phyloP scores from a whole-genome alignment of 2,888 invertebrate genomes.

The Lucinisca nassula region DNA sequence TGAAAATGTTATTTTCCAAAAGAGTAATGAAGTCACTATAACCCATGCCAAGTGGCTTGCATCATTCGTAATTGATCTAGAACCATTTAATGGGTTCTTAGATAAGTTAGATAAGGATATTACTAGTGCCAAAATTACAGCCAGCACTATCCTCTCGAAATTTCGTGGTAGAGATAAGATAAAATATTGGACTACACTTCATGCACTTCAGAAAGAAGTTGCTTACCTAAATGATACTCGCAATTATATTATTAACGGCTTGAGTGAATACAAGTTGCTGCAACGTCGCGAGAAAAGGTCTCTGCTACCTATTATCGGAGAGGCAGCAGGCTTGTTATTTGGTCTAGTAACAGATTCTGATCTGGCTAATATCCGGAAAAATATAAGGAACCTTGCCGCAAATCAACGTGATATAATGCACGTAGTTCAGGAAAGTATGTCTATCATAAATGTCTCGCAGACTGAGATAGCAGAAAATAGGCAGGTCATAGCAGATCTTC shows the following conservation, averaged over 20 bases:
- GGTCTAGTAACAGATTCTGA: neutral
- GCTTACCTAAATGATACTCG: neutral
- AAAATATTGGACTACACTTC: neutral
- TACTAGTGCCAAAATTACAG: neutral
- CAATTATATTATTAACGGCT: neutral
- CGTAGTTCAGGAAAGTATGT: neutral
- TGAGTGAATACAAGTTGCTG: neutral
- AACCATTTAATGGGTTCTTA: neutral
- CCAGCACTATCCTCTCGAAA: too few species aligned
- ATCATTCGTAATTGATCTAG: neutral
- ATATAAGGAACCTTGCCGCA: neutral
- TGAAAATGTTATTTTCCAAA: neutral
- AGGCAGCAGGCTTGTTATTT: neutral
- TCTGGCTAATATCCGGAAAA: neutral
- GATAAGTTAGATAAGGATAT: neutral
- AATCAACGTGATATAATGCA: neutral
- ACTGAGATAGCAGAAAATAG: neutral
- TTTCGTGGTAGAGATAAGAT: neutral
- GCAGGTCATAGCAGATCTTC: too few species aligned
- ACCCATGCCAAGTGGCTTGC: neutral
- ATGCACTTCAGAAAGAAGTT: neutral
- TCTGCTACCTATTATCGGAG: neutral
- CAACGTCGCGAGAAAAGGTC: neutral
- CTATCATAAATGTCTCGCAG: neutral
- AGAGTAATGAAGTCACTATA: neutral